phyloP scores from a whole-genome alignment of 1,140 invertebrate species.

The Orius insidiosus region DNA sequence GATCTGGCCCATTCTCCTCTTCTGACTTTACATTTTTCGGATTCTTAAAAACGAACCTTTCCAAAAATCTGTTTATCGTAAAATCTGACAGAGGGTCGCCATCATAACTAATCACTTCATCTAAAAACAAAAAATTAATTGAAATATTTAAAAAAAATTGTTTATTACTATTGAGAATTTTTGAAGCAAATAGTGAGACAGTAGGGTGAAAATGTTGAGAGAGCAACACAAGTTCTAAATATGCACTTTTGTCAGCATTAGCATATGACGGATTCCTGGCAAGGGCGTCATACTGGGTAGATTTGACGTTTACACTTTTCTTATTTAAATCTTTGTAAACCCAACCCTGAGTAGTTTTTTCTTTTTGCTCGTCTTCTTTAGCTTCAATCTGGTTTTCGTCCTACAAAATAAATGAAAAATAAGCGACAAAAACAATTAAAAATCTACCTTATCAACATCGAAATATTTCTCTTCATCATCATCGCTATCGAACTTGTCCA shows the following conservation, averaged over 20 bases:
- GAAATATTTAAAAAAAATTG: slow-evolving; percentile 15
- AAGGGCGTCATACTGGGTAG: slow-evolving; percentile 45
- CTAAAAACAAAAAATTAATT: slow-evolving; percentile 27
- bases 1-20: slow-evolving; percentile 27
- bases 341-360: slow-evolving; percentile 11
- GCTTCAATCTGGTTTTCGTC: slow-evolving; percentile 17
- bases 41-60: slow-evolving; percentile 92
- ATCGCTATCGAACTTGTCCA: slow-evolving; percentile 19
- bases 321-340: slow-evolving; percentile 17
- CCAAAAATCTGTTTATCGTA: slow-evolving; percentile 71
- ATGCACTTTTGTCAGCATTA: slow-evolving; percentile 46
- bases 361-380: slow-evolving; percentile 13
- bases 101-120: slow-evolving; percentile 56
- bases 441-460: slow-evolving; percentile 21
- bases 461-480: slow-evolving; percentile 27
- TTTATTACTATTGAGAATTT: slow-evolving; percentile 56
- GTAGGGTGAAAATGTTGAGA: slow-evolving; percentile 76
- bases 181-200: slow-evolving; percentile 70
- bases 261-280: slow-evolving; percentile 69
- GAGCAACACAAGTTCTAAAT: slow-evolving; percentile 55
- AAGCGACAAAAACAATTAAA: slow-evolving; percentile 18
- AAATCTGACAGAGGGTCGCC: slow-evolving; percentile 91
- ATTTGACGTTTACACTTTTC: slow-evolving; percentile 14
- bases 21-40: slow-evolving; percentile 45
- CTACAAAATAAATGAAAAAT: slow-evolving; percentile 8